phyloP scores from a whole-genome alignment of 2,888 invertebrate genomes.

The Andrena hattorfiana region DNA sequence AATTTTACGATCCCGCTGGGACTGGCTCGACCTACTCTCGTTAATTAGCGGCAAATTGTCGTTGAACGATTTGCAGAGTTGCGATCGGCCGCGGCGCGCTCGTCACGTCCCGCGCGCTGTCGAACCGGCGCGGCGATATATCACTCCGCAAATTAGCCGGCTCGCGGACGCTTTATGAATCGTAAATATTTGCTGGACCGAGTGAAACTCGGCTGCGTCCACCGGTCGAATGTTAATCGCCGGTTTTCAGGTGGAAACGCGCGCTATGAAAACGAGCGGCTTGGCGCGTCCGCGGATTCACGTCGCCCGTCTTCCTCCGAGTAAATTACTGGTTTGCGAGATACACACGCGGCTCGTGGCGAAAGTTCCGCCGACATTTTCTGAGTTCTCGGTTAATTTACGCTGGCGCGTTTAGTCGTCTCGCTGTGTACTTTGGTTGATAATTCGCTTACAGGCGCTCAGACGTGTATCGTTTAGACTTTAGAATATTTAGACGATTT shows the following conservation, averaged over 20 bases:
- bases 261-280: constrained; percentile 17
- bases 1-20: constrained; percentile 37
- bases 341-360: neutral
- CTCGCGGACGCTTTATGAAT: constrained; percentile 62
- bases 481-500: too few species aligned
- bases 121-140: constrained; percentile 48
- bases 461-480: too few species aligned
- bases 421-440: neutral
- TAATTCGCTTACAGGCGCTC: too few species aligned
- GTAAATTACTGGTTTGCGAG: constrained; percentile 7
- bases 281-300: neutral
- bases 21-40: constrained; percentile 24
- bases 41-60: constrained; percentile 63
- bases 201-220: constrained; percentile 52
- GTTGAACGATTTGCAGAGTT: constrained; percentile 19
- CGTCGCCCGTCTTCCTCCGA: neutral
- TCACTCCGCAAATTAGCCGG: constrained; percentile 46
- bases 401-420: neutral
- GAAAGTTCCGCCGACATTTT: neutral
- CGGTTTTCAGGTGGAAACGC: constrained; percentile 20
- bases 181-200: constrained; percentile 55
- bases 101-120: constrained; percentile 39
- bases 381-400: neutral
- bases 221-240: constrained; percentile 49
- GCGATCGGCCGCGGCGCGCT: constrained; percentile 5